These are phyloP conservation scores for Phenganax marumi DNA, from an alignment of 92 coral and sea anemone genomes.

Conservation along the genomic window DNA sequence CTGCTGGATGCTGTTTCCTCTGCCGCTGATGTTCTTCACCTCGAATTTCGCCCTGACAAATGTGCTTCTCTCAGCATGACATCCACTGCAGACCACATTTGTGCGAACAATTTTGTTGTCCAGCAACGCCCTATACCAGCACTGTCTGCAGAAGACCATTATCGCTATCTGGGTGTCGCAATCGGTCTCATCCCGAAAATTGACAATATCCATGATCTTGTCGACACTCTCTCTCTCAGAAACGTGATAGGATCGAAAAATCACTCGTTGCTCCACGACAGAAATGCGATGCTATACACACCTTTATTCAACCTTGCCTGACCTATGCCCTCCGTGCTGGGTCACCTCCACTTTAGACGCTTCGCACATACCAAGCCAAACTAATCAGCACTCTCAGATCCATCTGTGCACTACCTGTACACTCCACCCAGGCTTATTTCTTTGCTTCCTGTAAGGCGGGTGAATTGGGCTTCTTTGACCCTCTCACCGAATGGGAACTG, in stretches of 20 bases:
- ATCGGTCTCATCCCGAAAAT: slow-evolving; percentile 16
- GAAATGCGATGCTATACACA: slow-evolving; percentile 45
- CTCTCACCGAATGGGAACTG: neutral
- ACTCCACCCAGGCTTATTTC: neutral
- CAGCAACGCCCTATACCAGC: slow-evolving; percentile 3
- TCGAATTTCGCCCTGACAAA: no score
- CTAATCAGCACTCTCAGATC: no score
- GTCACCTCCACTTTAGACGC: neutral
- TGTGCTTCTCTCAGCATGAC: neutral
- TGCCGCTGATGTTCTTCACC: no score
- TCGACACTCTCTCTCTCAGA: neutral
- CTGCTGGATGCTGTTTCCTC: no score
- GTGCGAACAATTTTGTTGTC: neutral
- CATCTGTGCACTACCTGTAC: neutral
- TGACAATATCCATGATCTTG: neutral
- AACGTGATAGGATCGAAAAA: slow-evolving; percentile 17
- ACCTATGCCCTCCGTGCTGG: slow-evolving; percentile 33
- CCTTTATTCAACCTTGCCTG: slow-evolving; percentile 36
- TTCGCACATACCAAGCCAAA: neutral
- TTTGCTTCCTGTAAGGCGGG: neutral
- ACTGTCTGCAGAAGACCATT: slow-evolving; percentile 6
- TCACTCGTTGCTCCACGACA: slow-evolving; percentile 47
- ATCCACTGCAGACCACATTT: neutral
- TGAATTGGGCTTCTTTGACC: neutral
- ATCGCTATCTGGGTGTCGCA: slow-evolving; percentile 45